These are phyloP conservation scores for Andrena hattorfiana DNA, from an alignment of 2,888 invertebrate species.

Conservation along the genomic window DNA sequence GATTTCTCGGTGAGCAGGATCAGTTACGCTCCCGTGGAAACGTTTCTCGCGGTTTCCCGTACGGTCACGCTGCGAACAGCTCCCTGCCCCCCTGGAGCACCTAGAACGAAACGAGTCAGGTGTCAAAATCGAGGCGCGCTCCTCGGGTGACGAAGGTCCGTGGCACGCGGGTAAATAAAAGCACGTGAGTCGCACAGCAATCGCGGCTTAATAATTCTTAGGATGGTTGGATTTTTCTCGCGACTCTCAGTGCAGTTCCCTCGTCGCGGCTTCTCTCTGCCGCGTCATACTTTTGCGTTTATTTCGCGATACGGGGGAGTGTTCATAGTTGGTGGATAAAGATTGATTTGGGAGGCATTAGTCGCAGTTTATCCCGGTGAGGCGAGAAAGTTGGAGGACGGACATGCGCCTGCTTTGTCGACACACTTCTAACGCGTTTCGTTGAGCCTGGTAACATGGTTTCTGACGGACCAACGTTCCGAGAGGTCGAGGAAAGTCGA, in stretches of 20 bases:
- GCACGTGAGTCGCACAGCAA: constrained; percentile 15
- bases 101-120: background rate
- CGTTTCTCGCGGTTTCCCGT: constrained; percentile 28
- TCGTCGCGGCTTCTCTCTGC: background rate
- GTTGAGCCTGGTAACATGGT: background rate
- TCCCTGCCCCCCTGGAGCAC: background rate
- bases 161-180: constrained; percentile 32
- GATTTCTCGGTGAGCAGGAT: constrained; percentile 81
- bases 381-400: constrained; percentile 75
- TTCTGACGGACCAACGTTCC: background rate
- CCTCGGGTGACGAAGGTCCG: background rate
- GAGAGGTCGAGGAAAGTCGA: constrained; percentile 4
- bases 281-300: background rate
- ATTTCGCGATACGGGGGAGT: background rate
- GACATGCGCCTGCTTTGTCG: constrained; percentile 55
- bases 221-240: constrained; percentile 8
- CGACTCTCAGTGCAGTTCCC: background rate
- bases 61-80: background rate
- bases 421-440: constrained; percentile 66
- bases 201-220: background rate
- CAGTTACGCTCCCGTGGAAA: constrained; percentile 39
- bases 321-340: background rate
- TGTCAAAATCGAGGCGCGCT: background rate
- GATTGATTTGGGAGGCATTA: constrained; percentile 19
- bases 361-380: constrained; percentile 61